Base-by-base conservation (phyloP, 2,797 vertebrate genomes). In the Pachyuromys duprasi region DNA sequence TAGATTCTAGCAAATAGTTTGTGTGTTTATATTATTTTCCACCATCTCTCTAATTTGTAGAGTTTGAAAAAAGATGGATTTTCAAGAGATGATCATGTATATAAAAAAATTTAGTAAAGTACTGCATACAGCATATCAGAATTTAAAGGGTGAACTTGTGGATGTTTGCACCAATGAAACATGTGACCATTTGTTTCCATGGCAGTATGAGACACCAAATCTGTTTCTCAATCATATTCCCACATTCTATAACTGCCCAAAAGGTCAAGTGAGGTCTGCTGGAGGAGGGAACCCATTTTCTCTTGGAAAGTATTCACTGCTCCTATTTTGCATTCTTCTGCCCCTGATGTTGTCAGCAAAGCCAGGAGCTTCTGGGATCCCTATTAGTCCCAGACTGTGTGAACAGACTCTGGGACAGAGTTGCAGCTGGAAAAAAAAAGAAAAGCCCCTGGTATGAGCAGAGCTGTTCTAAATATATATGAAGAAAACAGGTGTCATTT, bases 191-290 rank as follows among this genome's bases (percentile, higher is more conserved):
- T 70, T n/a, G 55, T 91, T 94, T 93, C 65, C 70, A 57, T 63
- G 69, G 76, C 49, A 94, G 28, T n/a, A 8, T 63, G 28, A 18
- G 67, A 76, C 33, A 33, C 33, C 55, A 7, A 1, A n/a, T 90
- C 87, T 82, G 18, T 62, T 42, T 87, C 28, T 45, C 49, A 42
- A 33, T 14, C 69, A 4, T 75, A 80, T 39, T 92, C 84, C 76
- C 65, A 95, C 42, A 86, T 90, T 93, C 49, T 80, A 53, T 42
- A 63, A 86, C 96, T 79, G 17, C 42, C 86, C n/a, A 74, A 80
- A 70, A 91, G 95, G 95, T 97, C 91, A 96, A 79, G 42, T 75
- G 57, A 97, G 96, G 96, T 95, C 95, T 95, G n/a, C 53, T 70
- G 63, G 45, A 94, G 95, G 63, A 63, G 72, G 33, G 78, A 96